Base-by-base conservation (phyloP, 2,113 vertebrate species). In the Neofelis nebulosa region DNA sequence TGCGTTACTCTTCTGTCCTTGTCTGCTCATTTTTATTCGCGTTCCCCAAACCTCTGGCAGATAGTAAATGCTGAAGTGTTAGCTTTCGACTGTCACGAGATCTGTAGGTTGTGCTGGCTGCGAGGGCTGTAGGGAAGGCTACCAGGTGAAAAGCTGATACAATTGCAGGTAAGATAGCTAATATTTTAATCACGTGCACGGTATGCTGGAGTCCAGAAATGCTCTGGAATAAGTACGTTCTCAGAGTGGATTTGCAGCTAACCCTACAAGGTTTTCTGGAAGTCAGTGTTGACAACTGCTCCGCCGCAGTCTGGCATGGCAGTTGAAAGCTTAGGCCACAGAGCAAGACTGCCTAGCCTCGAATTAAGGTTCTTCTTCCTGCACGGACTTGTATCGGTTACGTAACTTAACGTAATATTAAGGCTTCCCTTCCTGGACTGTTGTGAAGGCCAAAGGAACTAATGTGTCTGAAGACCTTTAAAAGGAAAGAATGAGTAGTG, bases 1-100 rank as follows among this genome's bases (percentile, higher is more conserved):
- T 99, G 98, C 23, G 98, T 96, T 88, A 9, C 71, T 48, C 73
- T 87, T 50, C 4, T 50, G 36, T 57, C 74, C 57, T 89, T 50
- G 0, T 81, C 36, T 84, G 3, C 25, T 74, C 8, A 5, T 91
- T 83, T 48, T 63, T 66, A 61, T 8, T 78, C 0, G 5, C 13
- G 8, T 91, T 61, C 74, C 48, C 29, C 57, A 61, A 57, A 82
- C 3, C 33, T 65, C 4, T 80, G 41, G 48, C n/a, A 41, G 65
- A 31, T 55, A 48, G 31, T 55, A 82, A 50, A 85, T 68, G n/a
- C 27, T 16, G 71, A 14, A 48, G 63, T 50, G 25, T 45, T 84
- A 68, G 38, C 38, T 97, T 69, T 79, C 81, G 23, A 36, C 57
- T 48, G 36, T 38, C 38, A 36, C 2, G 18, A 19, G 29, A 45